Evolutionary conservation across 2,797 vertebrate species (phyloP).

Genomic region (Channa striata): DNA sequence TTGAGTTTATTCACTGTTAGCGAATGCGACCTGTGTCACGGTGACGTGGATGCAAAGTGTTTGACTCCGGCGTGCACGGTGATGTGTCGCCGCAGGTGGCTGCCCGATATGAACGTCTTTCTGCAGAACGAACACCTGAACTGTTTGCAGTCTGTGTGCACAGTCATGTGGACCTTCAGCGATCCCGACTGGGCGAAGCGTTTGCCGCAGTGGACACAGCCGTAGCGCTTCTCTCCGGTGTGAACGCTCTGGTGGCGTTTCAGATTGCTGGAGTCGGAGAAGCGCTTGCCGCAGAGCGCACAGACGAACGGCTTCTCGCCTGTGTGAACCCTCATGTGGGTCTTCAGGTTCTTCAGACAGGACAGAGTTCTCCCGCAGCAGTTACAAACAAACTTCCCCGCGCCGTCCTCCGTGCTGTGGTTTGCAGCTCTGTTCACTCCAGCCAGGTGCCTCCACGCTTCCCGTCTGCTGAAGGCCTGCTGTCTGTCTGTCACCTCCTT

Average conservation of each 20-base stretch:
- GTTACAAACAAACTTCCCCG: slow-evolving; percentile 72
- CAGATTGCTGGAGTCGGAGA: slow-evolving; percentile 85
- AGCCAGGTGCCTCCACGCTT: slow-evolving; percentile 47
- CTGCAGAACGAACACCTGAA: slow-evolving; percentile 72
- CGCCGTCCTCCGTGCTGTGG: slow-evolving; percentile 33
- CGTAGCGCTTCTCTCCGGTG: slow-evolving; percentile 84
- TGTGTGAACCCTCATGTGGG: slow-evolving; percentile 84
- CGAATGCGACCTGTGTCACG: slow-evolving; percentile 17
- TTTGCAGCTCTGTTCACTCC: background rate
- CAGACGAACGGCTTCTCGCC: slow-evolving; percentile 84
- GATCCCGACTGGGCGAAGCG: slow-evolving; percentile 83
- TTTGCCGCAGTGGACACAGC: slow-evolving; percentile 83
- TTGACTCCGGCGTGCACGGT: slow-evolving; percentile 51
- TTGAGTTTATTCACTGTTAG: no score
- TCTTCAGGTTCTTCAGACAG: slow-evolving; percentile 84
- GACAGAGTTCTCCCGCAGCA: slow-evolving; percentile 83
- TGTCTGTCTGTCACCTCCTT: background rate
- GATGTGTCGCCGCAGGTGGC: slow-evolving; percentile 74
- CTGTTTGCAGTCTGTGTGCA: slow-evolving; percentile 77
- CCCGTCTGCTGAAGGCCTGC: slow-evolving; percentile 1
- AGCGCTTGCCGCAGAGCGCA: slow-evolving; percentile 81
- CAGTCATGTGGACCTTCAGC: slow-evolving; percentile 81
- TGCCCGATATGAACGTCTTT: slow-evolving; percentile 78
- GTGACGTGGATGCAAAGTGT: background rate
- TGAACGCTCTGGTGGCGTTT: slow-evolving; percentile 86